Base-by-base conservation (phyloP, 1,140 invertebrate genomes). In the Neodiprion pinetum region DNA sequence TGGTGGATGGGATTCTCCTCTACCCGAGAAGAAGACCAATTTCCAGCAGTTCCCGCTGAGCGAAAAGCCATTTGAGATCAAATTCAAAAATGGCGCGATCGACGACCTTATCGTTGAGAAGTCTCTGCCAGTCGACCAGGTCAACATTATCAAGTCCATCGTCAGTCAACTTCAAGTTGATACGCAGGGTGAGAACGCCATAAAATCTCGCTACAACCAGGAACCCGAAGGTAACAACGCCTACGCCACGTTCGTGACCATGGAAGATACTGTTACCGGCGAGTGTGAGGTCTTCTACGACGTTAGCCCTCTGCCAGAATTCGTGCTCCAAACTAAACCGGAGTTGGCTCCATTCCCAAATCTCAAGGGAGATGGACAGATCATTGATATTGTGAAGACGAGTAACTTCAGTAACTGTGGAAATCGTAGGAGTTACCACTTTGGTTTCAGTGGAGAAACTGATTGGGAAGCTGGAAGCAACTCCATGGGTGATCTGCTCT, bases 201-300 rank as follows among this genome's bases (percentile, higher is more conserved):
- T 75, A 17, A 74, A 74, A 21, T 77, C 73, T 17, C 74, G 67
- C 40, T 71, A 66, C 61, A 80, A 77, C 67, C 61, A 77, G 48
- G 68, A 72, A n/a, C 77, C 76, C 53, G 53, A 76, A 10, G 70
- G 74, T 40, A 72, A 79, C 14, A 80, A 78, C 40, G 72, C 77
- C 3, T 80, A 75, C 1, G 75, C 76, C 9, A 78, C 79, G 8
- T 85, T 83, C 73, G 78, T 80, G 7, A 75, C 77, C n/a, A 76
- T 81, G 78, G 86, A 89, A 77, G 83, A 84, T 72, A 83, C 83
- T 5, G 84, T 82, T 1, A 77, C 82, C 17, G 87, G 86, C 17
- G 79, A 86, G 48, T 88, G 88, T 73, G 79, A 81, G 17, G 81
- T 82, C 0, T 67, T 80, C 47, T 88, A 83, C 72, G 80, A 83